A percentile compares a stretch with the other conserved stretches of the same genome.
Conservation (phyloP, 1,140 invertebrate genomes). For the Tenebrio molitor region DNA sequence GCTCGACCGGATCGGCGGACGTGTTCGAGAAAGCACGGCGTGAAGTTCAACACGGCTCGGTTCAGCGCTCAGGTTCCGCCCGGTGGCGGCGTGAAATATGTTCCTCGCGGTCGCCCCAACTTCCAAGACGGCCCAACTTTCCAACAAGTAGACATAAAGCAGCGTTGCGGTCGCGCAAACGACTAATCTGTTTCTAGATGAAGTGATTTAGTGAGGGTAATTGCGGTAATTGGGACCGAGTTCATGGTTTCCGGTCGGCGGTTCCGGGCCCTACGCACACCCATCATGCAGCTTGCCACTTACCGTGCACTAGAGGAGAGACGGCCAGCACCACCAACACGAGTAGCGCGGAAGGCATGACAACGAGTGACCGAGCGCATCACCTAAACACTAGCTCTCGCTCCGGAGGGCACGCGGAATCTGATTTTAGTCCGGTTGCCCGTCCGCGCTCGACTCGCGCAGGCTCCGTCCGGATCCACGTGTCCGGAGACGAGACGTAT, state of each 20-base stretch:
- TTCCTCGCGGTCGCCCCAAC: conserved; percentile 58
- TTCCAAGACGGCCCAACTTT: conserved; percentile 59
- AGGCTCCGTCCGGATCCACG: conserved; percentile 54
- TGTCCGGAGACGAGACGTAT: conserved; percentile 42
- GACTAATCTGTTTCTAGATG: conserved; percentile 56
- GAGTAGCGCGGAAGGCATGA: conserved; percentile 54
- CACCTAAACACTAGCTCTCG: conserved; percentile 54
- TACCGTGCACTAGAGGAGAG: conserved; percentile 45
- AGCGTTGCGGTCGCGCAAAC: conserved; percentile 50
- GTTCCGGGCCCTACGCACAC: neutral
- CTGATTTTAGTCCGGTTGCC: conserved; percentile 50
- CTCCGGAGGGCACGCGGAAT: conserved; percentile 58
- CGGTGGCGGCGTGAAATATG: conserved; percentile 58
- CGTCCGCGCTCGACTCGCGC: conserved; percentile 46
- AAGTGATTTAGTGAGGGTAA: conserved; percentile 57
- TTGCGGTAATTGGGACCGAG: conserved; percentile 54
- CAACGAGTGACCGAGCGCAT: conserved; percentile 54
- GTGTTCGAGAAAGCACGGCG: conserved; percentile 2
- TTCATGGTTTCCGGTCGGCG: conserved; percentile 16
- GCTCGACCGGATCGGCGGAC: neutral
- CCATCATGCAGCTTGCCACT: conserved; percentile 41
- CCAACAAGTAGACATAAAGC: conserved; percentile 53
- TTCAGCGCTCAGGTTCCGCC: conserved; percentile 53
- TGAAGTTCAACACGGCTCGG: conserved; percentile 50
- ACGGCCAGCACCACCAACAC: conserved; percentile 52